Evolutionary conservation across 2,797 vertebrate species (phyloP).

Genomic region (Margarornis squamiger): DNA sequence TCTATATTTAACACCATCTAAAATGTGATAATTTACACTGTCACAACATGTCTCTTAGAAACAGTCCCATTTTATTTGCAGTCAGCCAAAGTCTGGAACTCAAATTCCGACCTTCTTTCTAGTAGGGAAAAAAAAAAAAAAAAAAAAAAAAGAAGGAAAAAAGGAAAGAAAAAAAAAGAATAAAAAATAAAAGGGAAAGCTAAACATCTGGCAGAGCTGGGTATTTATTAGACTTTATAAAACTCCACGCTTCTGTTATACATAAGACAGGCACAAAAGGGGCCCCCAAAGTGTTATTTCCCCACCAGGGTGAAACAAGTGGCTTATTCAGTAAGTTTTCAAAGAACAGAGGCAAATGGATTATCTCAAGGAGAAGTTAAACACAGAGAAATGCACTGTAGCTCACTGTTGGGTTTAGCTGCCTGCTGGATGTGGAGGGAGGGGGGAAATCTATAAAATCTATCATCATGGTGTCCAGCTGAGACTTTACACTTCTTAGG

Average conservation of each 20-base stretch:
- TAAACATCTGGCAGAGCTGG: slow-evolving; percentile 67
- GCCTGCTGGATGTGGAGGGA: slow-evolving; percentile 22
- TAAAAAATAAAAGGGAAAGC: background rate
- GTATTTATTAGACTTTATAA: slow-evolving; percentile 68
- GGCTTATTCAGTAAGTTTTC: slow-evolving; percentile 74
- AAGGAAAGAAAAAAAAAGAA: background rate
- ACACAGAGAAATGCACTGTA: slow-evolving; percentile 55
- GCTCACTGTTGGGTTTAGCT: slow-evolving; percentile 61
- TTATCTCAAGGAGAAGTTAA: slow-evolving; percentile 68
- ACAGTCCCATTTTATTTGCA: slow-evolving; percentile 45
- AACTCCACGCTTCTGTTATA: slow-evolving; percentile 64
- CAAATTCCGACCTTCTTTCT: slow-evolving; percentile 39
- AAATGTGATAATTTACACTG: slow-evolving; percentile 58
- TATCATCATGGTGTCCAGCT: slow-evolving; percentile 67
- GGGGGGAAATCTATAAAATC: slow-evolving; percentile 67
- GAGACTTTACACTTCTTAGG: slow-evolving; percentile 66
- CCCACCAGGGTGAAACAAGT: slow-evolving; percentile 71
- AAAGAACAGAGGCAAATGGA: slow-evolving; percentile 72
- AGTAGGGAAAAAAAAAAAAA: background rate
- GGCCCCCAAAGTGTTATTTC: slow-evolving; percentile 71
- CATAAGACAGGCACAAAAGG: slow-evolving; percentile 65
- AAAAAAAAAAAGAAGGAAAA: no score
- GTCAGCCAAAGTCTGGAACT: slow-evolving; percentile 19
- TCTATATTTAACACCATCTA: slow-evolving; percentile 62
- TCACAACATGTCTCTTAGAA: slow-evolving; percentile 58